Evolutionary conservation across 2,888 invertebrate genomes (phyloP).

Genomic region (Ecliptopera silaceata): DNA sequence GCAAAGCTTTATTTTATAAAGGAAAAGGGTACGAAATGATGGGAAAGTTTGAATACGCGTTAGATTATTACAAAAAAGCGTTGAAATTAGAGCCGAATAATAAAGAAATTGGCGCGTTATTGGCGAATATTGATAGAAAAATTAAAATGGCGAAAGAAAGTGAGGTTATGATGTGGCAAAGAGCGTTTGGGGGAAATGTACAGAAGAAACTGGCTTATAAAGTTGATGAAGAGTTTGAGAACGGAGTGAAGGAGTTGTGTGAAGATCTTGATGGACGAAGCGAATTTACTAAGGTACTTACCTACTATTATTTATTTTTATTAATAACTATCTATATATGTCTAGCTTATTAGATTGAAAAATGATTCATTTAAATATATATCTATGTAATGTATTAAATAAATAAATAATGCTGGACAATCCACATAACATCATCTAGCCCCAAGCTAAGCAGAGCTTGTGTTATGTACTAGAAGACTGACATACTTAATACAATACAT

Average conservation of each 20-base stretch:
- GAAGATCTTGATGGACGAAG: conserved; percentile 51
- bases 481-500: no score
- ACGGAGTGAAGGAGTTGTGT: conserved; percentile 62
- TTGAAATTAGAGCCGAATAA: conserved; percentile 72
- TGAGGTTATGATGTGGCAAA: conserved; percentile 67
- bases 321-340: no score
- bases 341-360: no score
- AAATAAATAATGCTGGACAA: no score
- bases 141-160: conserved; percentile 44
- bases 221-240: conserved; percentile 65
- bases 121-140: conserved; percentile 56
- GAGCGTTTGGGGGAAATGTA: conserved; percentile 49
- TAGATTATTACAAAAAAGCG: conserved; percentile 65
- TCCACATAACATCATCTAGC: no score
- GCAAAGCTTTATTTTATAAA: conserved; percentile 68
- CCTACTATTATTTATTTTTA: no score
- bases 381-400: no score
- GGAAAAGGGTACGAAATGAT: conserved; percentile 61
- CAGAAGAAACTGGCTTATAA: conserved; percentile 49
- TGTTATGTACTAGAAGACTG: no score
- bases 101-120: conserved; percentile 62
- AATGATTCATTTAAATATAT: no score
- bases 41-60: conserved; percentile 58
- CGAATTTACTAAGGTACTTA: conserved; percentile 14
- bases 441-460: no score